Base-by-base conservation (phyloP, 2,888 invertebrate species). In the Agrenia bidenticulata region DNA sequence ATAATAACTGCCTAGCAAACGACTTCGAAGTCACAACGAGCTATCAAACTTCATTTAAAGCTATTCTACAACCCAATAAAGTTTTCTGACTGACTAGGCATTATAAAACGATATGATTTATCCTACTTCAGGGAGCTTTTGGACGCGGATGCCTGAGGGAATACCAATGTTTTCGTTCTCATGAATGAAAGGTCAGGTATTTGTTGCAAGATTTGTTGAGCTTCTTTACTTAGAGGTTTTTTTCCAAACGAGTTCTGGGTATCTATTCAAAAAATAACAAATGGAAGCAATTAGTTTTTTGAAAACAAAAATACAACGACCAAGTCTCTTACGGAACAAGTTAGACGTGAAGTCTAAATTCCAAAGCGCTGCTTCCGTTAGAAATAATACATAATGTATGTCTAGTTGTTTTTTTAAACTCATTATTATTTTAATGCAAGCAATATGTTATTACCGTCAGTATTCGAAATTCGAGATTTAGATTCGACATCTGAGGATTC, bases 171-270 rank as follows among this genome's bases (percentile, higher is more conserved):
- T 60, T 73, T 73, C 19, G 74, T 69, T 60, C 67, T 66, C 73
- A 74, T 74, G 42, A 66, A 74, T 1, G 74, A 74, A 24, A 74
- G 26, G 54, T 74, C 74, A 23, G 74, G 74, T 59, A 74, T 69
- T 54, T 72, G 71, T 50, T 66, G 63, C 21, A 74, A 53, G 42
- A 74, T 74, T 55, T 69, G 64, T 42, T 67, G 66, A 7, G 74
- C 70, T 69, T 74, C 74, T n/a, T n/a, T 26, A 51, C 68, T 67
- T 23, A 67, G 41, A 11, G 67, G 41, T 23, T 41, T 57, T 2
- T 23, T 51, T 45, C 15, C 45, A 5, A 9, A 17, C 5, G 51
- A 23, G 19, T 51, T 24, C 19, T 21, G 24, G 2, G 51, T 24
- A 24, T 51, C 51, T 51, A 23, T 19, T 23, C 21, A 51, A 51